These are phyloP conservation scores for Geopemphigus sp. DNA, from an alignment of 1,140 invertebrate species.

Conservation along the genomic window DNA sequence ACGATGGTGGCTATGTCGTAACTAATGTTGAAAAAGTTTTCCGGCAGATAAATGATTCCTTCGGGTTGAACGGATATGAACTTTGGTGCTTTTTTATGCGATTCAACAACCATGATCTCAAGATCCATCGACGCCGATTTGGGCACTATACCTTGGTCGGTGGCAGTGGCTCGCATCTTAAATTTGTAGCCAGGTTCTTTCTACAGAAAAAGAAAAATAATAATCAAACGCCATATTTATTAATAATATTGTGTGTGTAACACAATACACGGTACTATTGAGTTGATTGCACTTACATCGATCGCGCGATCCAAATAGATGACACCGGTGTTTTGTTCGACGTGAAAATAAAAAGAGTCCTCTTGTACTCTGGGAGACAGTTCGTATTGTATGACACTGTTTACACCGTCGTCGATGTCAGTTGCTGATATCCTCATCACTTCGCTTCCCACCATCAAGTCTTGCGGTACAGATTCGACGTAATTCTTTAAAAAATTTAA, in stretches of 20 bases:
- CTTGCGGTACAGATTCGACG: conserved; percentile 72
- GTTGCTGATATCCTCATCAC: conserved; percentile 86
- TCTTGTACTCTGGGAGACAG: conserved; percentile 59
- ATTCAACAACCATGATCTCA: conserved; percentile 79
- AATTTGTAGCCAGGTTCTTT: conserved; percentile 68
- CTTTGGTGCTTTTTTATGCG: conserved; percentile 80
- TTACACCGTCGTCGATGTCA: conserved; percentile 82
- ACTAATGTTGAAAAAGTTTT: conserved; percentile 71
- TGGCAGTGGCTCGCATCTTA: conserved; percentile 70
- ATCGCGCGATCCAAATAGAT: conserved; percentile 71
- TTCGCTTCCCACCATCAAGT: conserved; percentile 66
- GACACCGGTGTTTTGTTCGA: conserved; percentile 74
- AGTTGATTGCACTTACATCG: conserved; percentile 64
- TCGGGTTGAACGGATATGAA: conserved; percentile 61
- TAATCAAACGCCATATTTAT: conserved; percentile 2
- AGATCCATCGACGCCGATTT: conserved; percentile 69
- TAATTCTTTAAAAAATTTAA: conserved; percentile 61
- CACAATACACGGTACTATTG: neutral
- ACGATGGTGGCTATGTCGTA: conserved; percentile 66
- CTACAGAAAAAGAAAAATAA: conserved; percentile 62
- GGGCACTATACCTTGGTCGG: conserved; percentile 68
- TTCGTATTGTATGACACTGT: conserved; percentile 70
- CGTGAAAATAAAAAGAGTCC: conserved; percentile 71
- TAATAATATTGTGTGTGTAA: neutral
- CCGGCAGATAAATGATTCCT: conserved; percentile 66